Evolutionary conservation across 2,113 vertebrate genomes (phyloP), one percentile per base, ranked within the genome.

Genomic region (Eurystomus gularis): DNA sequence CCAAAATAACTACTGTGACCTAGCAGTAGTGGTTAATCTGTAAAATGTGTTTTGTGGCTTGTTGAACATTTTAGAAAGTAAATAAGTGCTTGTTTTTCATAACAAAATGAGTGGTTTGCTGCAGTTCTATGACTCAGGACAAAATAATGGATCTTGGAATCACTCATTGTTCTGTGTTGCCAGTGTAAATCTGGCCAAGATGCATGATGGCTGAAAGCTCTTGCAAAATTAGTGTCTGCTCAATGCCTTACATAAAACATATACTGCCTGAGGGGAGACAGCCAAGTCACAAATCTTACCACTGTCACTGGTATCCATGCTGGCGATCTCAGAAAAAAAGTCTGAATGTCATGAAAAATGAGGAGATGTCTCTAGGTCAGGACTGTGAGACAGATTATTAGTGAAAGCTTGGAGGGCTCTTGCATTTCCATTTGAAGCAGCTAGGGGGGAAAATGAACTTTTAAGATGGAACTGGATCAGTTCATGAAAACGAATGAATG

Each of bases 91-190:
- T 92, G 44, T 94, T 96, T 95, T 96, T 93, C 91, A 76, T 94
- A 95, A 96, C 86, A 96, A 93, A 92, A 91, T 82, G 69, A 96
- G 90, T 82, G 69, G 52, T 78, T 95, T 92, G 37, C 70, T 89
- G 65, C 83, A 82, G 72, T 80, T 87, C 14, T 31, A 88, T 96
- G 96, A 95, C 95, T 97, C 95, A 96, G 94, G 86, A 94, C 91
- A 92, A 93, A 96, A 91, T 92, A 96, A 96, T 69, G 96, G 80
- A 86, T 88, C 87, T 96, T 96, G 88, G 95, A 97, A 86, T 94
- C 55, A 66, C 62, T 96, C 21, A 46, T 80, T 91, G 96, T 92
- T 54, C 65, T 86, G 52, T 60, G 60, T 65, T 97, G 95, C 96
- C 95, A 95, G 88, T 48, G 80, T 68, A 88, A 93, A 96, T 92